phyloP scores from a whole-genome alignment of 2,888 invertebrate species.

The Linnaemya tessellans region DNA sequence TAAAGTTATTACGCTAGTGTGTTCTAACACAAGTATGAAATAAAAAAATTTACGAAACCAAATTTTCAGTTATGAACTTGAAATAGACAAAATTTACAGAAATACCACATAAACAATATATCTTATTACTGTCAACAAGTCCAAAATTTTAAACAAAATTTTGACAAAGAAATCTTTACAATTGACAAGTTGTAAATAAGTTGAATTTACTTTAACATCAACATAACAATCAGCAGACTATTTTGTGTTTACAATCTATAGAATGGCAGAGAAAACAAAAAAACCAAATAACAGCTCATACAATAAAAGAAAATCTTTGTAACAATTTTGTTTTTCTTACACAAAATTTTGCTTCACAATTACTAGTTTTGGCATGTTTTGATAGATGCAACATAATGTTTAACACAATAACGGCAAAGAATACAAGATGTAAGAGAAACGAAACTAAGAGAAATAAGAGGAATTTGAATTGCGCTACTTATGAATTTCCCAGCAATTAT shows the following conservation, averaged over 20 bases:
- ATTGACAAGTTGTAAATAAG: slow-evolving; percentile 54
- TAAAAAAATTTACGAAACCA: too few relatives aligned
- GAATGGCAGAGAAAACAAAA: slow-evolving; percentile 12
- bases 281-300: background rate
- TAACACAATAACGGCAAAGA: slow-evolving; percentile 46
- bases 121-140: slow-evolving; percentile 7
- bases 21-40: too few relatives aligned
- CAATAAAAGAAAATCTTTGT: background rate
- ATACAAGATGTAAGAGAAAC: background rate
- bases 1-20: too few relatives aligned
- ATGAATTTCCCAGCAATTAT: background rate
- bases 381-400: slow-evolving; percentile 49
- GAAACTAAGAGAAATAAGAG: background rate
- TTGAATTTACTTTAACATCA: slow-evolving; percentile 43
- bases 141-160: background rate
- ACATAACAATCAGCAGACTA: slow-evolving; percentile 27
- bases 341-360: slow-evolving; percentile 8
- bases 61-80: too few relatives aligned
- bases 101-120: background rate
- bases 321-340: background rate
- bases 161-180: slow-evolving; percentile 35
- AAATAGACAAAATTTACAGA: background rate
- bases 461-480: background rate
- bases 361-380: slow-evolving; percentile 49
- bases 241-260: slow-evolving; percentile 6